These are phyloP conservation scores for Microplitis demolitor DNA, from an alignment of 1,140 invertebrate species.

Conservation along the genomic window DNA sequence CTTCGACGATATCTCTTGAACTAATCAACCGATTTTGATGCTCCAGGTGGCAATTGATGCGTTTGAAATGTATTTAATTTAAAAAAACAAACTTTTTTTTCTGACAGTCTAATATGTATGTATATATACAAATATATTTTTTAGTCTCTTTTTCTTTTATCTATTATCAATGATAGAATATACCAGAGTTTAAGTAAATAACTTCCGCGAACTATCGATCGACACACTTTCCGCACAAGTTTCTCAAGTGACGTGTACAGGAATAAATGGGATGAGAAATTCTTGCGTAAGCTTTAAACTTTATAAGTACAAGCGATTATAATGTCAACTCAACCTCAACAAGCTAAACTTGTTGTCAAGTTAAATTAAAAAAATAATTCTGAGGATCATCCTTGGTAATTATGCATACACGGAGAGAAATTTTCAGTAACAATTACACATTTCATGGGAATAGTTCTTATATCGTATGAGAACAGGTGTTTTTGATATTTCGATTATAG, in stretches of 20 bases:
- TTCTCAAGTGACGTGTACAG: neutral
- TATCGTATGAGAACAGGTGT: too few relatives aligned
- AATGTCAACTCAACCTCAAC: neutral
- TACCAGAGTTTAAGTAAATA: neutral
- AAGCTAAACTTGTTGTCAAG: neutral
- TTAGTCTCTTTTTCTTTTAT: neutral
- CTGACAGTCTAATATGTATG: too few relatives aligned
- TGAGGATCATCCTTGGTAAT: neutral
- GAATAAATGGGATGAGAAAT: neutral
- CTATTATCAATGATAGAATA: too few relatives aligned
- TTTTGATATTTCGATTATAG: too few relatives aligned
- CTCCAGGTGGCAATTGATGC: too few relatives aligned
- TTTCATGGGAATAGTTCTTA: too few relatives aligned
- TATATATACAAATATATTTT: neutral
- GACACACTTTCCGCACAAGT: slow-evolving; percentile 5
- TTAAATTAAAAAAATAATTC: neutral
- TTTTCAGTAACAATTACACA: too few relatives aligned
- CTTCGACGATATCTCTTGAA: too few relatives aligned
- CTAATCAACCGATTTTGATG: too few relatives aligned
- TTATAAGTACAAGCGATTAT: neutral
- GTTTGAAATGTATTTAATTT: too few relatives aligned
- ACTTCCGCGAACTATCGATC: neutral
- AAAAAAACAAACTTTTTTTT: too few relatives aligned
- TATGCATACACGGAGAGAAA: neutral
- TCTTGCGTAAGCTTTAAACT: neutral